These are phyloP conservation scores for Copidosoma aretas DNA, from an alignment of 2,888 invertebrate species.

Conservation along the genomic window DNA sequence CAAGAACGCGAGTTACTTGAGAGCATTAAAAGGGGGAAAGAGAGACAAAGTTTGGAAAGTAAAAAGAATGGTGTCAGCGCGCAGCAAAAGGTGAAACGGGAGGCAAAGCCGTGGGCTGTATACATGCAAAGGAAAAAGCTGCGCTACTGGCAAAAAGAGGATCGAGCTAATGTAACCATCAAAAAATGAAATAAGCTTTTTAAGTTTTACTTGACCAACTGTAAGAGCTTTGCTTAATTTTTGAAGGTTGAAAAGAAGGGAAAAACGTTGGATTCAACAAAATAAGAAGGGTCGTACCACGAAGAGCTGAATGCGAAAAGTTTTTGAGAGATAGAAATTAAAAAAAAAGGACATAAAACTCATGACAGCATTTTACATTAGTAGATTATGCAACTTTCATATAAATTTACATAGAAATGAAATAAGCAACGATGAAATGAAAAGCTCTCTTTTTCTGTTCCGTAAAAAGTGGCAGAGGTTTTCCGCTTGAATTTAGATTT, in stretches of 20 bases:
- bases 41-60: constrained; percentile 25
- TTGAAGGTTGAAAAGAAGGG: neutral
- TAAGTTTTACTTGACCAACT: constrained; percentile 30
- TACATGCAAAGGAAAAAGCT: neutral
- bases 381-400: neutral
- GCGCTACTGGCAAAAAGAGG: constrained; percentile 21
- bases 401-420: constrained; percentile 26
- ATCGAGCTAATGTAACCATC: constrained; percentile 14
- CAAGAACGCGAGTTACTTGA: constrained; percentile 33
- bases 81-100: constrained; percentile 26
- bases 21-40: constrained; percentile 21
- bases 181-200: constrained; percentile 25
- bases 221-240: constrained; percentile 31
- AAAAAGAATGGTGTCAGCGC: constrained; percentile 32
- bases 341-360: neutral
- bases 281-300: no score
- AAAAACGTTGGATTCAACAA: no score
- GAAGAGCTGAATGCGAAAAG: constrained; percentile 22
- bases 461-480: no score
- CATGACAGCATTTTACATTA: constrained; percentile 3
- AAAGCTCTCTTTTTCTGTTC: no score
- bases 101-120: constrained; percentile 11
- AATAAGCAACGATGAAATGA: constrained; percentile 6
- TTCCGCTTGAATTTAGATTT: no score
- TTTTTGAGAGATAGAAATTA: constrained; percentile 10